These are phyloP conservation scores for Crenuchus spilurus DNA, from an alignment of 2,797 vertebrate genomes.

Conservation along the genomic window DNA sequence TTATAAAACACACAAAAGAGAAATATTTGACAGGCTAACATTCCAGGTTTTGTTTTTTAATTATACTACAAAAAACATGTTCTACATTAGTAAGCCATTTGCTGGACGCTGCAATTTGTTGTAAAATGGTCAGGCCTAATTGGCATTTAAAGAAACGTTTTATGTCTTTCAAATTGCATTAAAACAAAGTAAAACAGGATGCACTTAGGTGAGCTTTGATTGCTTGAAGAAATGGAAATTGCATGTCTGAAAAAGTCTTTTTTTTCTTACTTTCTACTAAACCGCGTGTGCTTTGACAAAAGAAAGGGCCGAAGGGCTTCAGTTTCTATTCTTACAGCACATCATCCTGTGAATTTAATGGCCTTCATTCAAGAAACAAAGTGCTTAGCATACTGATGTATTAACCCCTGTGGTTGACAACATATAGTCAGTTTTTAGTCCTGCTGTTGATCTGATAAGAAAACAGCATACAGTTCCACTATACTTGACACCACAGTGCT, in stretches of 20 bases:
- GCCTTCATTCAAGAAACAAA: neutral
- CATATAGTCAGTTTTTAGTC: neutral
- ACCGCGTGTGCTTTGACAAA: neutral
- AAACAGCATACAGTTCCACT: conserved; percentile 21
- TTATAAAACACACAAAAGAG: neutral
- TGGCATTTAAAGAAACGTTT: conserved; percentile 12
- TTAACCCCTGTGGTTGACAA: neutral
- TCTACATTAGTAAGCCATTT: neutral
- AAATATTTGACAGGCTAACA: neutral
- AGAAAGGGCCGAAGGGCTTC: neutral
- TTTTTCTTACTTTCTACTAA: neutral
- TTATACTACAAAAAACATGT: neutral
- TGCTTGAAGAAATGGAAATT: conserved; percentile 23
- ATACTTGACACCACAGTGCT: conserved; percentile 34
- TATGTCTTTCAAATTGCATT: neutral
- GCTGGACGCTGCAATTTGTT: neutral
- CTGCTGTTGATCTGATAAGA: conserved; percentile 21
- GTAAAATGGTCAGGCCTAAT: neutral
- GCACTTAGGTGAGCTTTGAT: conserved; percentile 1
- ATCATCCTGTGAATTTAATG: neutral
- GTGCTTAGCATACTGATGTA: neutral
- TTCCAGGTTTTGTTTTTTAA: neutral
- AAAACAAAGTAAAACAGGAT: conserved; percentile 6
- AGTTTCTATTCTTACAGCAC: neutral
- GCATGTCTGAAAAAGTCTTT: neutral